Conservation (phyloP, 2,797 vertebrate species). For the Luscinia megarhynchos region DNA sequence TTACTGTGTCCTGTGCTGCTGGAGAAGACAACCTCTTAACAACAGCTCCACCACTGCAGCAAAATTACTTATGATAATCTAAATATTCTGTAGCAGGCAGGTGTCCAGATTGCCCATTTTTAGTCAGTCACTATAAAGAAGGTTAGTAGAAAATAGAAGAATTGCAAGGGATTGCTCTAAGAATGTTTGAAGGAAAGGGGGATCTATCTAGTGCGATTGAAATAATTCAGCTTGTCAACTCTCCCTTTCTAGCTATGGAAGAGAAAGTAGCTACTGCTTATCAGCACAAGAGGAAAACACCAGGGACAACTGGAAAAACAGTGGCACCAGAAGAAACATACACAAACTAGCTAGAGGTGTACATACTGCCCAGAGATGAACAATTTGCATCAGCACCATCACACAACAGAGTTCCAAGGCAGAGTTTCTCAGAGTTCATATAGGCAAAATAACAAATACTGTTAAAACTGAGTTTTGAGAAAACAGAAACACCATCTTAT, state of each 20-base stretch:
- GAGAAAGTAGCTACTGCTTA: not conserved
- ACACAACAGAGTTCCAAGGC: not conserved
- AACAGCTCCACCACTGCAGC: not conserved
- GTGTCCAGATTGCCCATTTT: not conserved
- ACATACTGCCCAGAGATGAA: not conserved
- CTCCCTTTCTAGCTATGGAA: not conserved
- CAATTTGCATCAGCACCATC: not conserved
- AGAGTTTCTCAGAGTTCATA: not conserved
- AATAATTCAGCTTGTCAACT: not conserved
- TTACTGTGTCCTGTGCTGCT: not conserved
- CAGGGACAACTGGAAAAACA: not conserved
- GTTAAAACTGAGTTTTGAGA: not conserved
- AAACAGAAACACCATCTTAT: not conserved
- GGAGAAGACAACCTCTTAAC: not conserved
- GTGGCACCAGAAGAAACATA: not conserved
- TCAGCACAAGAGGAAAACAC: not conserved
- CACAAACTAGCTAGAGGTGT: not conserved
- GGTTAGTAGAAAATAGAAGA: not conserved
- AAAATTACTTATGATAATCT: not conserved
- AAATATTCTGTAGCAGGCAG: not conserved
- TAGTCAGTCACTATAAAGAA: not conserved
- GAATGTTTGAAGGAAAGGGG: not conserved
- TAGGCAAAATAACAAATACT: not conserved
- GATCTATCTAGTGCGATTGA: not conserved
- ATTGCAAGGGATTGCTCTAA: not conserved